Evolutionary conservation across 1,140 invertebrate species (phyloP).

Genomic region (Pectinophora gossypiella): DNA sequence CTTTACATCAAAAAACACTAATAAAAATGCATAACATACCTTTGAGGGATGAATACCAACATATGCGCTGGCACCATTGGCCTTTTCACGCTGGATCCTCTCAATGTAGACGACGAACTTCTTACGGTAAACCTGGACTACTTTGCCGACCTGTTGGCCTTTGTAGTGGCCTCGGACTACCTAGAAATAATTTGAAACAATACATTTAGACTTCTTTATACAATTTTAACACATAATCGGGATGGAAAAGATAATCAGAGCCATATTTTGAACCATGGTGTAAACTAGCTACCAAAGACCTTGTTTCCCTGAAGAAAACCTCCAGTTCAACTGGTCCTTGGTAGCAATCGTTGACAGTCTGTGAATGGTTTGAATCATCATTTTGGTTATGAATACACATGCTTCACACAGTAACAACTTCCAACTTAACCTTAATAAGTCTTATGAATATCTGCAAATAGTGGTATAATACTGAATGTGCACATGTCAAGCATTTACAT

Average conservation of each 20-base stretch:
- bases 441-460: no score
- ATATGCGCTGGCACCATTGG: conserved; percentile 98
- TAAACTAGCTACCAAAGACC: conserved; percentile 39
- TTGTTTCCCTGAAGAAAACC: conserved; percentile 66
- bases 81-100: conserved; percentile 98
- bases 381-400: no score
- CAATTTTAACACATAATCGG: not conserved
- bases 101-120: conserved; percentile 99
- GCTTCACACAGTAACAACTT: no score
- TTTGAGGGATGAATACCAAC: conserved; percentile 99
- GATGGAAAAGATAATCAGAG: conserved; percentile 72
- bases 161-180: conserved; percentile 99
- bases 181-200: conserved; percentile 66
- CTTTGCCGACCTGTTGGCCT: conserved; percentile 98
- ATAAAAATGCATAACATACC: conserved; percentile 74
- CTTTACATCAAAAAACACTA: no score
- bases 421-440: no score
- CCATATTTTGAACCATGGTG: conserved; percentile 76
- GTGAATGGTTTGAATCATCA: conserved; percentile 78
- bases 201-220: not conserved
- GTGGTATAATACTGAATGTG: no score
- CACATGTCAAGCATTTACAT: no score
- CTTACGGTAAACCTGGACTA: conserved; percentile 98
- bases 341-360: conserved; percentile 57
- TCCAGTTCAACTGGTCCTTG: conserved; percentile 34